These are phyloP conservation scores for Nephrocerus scutellatus DNA, from an alignment of 2,888 invertebrate species.

Conservation along the genomic window DNA sequence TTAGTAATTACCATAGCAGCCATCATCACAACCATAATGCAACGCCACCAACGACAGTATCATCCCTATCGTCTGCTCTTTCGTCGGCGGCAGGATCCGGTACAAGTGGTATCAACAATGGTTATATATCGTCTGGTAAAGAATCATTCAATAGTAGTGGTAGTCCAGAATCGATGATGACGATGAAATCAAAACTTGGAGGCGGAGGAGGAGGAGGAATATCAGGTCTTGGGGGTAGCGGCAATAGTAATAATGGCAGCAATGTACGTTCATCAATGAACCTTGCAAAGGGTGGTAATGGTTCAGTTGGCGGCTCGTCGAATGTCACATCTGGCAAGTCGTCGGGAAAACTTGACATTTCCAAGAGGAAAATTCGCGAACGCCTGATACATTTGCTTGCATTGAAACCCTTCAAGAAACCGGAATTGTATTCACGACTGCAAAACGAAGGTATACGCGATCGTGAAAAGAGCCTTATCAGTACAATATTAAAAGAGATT, in stretches of 20 bases:
- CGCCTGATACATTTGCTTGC: constrained; percentile 91
- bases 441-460: constrained; percentile 81
- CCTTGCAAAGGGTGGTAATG: constrained; percentile 7
- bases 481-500: constrained; percentile 72
- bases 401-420: constrained; percentile 87
- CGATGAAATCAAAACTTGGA: constrained; percentile 14
- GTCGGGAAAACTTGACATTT: constrained; percentile 47
- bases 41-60: constrained; percentile 26
- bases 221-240: constrained; percentile 12
- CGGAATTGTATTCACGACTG: constrained; percentile 77
- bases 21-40: constrained; percentile 16
- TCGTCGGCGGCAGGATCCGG: constrained; percentile 29
- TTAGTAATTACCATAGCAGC: constrained; percentile 26
- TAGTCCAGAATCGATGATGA: constrained; percentile 1
- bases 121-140: constrained; percentile 27
- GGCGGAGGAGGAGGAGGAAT: constrained; percentile 16
- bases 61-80: constrained; percentile 39
- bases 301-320: constrained; percentile 6
- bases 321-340: constrained; percentile 1
- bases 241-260: constrained; percentile 19
- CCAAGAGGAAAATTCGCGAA: constrained; percentile 62
- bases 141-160: constrained; percentile 23
- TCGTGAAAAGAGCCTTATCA: constrained; percentile 69
- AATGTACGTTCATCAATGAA: too few species aligned
- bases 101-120: constrained; percentile 37